phyloP scores from a whole-genome alignment of 2,888 invertebrate genomes.

The Merodon equestris region DNA sequence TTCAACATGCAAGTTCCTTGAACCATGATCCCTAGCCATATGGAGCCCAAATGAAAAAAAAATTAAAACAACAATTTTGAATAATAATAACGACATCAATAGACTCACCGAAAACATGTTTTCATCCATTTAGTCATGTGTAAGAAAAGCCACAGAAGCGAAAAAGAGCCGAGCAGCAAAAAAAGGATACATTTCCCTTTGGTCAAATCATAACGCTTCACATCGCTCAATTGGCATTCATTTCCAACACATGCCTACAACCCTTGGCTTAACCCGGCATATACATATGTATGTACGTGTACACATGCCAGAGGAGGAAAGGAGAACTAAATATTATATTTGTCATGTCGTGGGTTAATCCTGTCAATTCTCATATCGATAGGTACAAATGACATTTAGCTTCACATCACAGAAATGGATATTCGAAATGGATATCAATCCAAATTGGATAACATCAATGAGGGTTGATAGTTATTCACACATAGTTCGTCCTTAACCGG shows the following conservation, averaged over 20 bases:
- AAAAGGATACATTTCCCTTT: constrained; percentile 33
- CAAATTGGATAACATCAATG: constrained; percentile 36
- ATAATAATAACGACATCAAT: constrained; percentile 55
- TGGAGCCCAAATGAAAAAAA: constrained; percentile 13
- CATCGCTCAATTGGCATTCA: constrained; percentile 38
- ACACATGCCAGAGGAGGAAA: too few species aligned
- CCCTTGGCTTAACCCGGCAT: too few species aligned
- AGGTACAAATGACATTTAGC: constrained; percentile 52
- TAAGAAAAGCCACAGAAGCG: constrained; percentile 25
- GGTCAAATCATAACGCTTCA: constrained; percentile 43
- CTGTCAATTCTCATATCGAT: constrained; percentile 63
- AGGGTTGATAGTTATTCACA: constrained; percentile 36
- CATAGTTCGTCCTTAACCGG: constrained; percentile 25
- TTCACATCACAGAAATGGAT: not conserved
- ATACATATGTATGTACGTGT: too few species aligned
- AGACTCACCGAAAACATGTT: constrained; percentile 48
- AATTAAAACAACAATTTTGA: constrained; percentile 27
- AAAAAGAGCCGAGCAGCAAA: constrained; percentile 1
- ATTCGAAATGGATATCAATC: constrained; percentile 22
- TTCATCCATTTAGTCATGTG: constrained; percentile 54
- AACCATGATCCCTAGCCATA: not conserved
- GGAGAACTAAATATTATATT: constrained; percentile 55
- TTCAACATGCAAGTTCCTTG: not conserved
- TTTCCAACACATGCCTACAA: not conserved
- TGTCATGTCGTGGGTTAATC: constrained; percentile 56